phyloP scores from a whole-genome alignment of 2,797 vertebrate genomes.

The Darevskia mixta region DNA sequence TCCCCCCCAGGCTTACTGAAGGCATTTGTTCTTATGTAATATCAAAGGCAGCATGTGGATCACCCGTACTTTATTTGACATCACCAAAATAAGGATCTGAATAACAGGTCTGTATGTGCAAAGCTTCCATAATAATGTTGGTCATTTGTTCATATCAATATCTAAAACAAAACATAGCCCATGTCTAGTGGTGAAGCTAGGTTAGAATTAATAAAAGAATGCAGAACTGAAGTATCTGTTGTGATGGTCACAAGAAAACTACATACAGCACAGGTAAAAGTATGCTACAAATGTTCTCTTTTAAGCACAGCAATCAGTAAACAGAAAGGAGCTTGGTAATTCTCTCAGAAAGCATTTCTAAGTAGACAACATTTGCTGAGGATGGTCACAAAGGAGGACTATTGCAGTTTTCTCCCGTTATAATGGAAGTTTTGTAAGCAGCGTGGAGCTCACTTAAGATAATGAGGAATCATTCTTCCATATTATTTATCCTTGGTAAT shows the following conservation, averaged over 20 bases:
- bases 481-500: slow-evolving; percentile 17
- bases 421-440: slow-evolving; percentile 7
- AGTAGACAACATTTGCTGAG: slow-evolving; percentile 22
- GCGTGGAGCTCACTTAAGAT: neutral
- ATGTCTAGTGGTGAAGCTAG: slow-evolving; percentile 51
- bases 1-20: no score
- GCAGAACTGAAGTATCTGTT: slow-evolving; percentile 72
- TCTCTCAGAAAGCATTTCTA: slow-evolving; percentile 55
- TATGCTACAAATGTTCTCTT: slow-evolving; percentile 73
- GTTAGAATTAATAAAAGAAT: slow-evolving; percentile 67
- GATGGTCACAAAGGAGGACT: neutral
- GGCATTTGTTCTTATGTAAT: neutral
- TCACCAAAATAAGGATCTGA: neutral
- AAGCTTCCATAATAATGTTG: neutral
- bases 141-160: slow-evolving; percentile 15
- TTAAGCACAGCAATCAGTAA: slow-evolving; percentile 62
- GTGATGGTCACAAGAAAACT: slow-evolving; percentile 78
- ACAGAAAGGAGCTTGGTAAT: slow-evolving; percentile 40
- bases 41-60: neutral
- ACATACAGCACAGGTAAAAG: slow-evolving; percentile 38
- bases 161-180: slow-evolving; percentile 33
- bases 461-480: slow-evolving; percentile 6
- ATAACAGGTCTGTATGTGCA: neutral
- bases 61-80: no score
- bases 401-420: neutral